Evolutionary conservation across 2,888 invertebrate species (phyloP).

Genomic region (Creontiades dilutus): DNA sequence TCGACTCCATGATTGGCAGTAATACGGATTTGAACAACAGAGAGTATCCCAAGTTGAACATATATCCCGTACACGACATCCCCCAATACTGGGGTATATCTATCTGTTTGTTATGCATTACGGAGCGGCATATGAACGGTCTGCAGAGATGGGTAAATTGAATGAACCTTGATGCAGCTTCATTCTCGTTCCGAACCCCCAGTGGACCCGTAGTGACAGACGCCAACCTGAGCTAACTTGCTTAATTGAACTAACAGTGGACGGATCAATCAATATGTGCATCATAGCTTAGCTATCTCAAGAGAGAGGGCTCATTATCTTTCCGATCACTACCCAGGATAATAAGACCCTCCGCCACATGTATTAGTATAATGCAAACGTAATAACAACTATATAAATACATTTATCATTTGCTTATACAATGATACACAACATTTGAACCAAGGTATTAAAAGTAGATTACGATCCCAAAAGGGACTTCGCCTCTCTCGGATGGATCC

Average conservation of each 20-base stretch:
- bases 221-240: conserved; percentile 19
- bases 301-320: conserved; percentile 13
- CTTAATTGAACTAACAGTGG: conserved; percentile 25
- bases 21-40: not conserved
- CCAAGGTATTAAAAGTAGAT: no score
- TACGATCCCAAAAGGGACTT: no score
- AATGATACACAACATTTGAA: no score
- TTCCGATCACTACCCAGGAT: conserved; percentile 10
- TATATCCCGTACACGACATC: not conserved
- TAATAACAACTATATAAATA: no score
- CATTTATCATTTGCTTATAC: no score
- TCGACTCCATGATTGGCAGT: no score
- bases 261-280: conserved; percentile 20
- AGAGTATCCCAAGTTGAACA: not conserved
- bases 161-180: not conserved
- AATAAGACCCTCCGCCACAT: not conserved
- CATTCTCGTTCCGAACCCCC: conserved; percentile 2
- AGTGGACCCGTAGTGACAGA: not conserved
- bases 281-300: not conserved
- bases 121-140: conserved; percentile 2
- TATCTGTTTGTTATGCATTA: not conserved
- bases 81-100: not conserved
- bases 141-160: conserved; percentile 10
- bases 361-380: no score
- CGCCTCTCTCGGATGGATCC: no score